phyloP scores from a whole-genome alignment of 2,888 invertebrate genomes.

The Gymnosoma rotundatum region DNA sequence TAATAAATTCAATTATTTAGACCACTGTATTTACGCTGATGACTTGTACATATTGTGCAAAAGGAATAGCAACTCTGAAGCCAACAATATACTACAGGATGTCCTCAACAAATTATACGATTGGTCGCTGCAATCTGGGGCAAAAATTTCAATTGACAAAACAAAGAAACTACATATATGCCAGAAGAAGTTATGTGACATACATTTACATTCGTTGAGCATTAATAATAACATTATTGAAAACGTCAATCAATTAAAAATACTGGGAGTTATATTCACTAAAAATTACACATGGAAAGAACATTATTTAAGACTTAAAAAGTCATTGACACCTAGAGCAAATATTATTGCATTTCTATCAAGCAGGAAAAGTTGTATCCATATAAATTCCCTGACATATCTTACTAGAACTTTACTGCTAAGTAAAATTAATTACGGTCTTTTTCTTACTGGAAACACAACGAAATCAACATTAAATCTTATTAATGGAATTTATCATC shows the following conservation, averaged over 20 bases:
- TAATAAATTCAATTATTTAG: too few relatives aligned
- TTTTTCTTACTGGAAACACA: not conserved
- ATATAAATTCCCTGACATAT: not conserved
- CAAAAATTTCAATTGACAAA: not conserved
- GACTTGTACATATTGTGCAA: slow-evolving; percentile 61
- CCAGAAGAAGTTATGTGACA: too few relatives aligned
- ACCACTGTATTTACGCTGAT: not conserved
- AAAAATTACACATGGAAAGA: too few relatives aligned
- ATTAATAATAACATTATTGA: not conserved
- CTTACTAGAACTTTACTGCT: not conserved
- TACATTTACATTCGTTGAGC: too few relatives aligned
- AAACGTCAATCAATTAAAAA: too few relatives aligned
- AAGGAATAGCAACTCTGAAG: slow-evolving; percentile 8
- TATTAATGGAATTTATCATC: not conserved
- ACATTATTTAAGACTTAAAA: too few relatives aligned
- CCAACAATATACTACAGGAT: not conserved
- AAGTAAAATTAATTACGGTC: not conserved
- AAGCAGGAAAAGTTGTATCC: too few relatives aligned
- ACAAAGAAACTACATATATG: not conserved
- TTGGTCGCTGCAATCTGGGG: not conserved
- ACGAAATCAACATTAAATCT: not conserved
- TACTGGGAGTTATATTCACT: too few relatives aligned
- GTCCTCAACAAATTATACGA: not conserved
- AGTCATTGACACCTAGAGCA: too few relatives aligned
- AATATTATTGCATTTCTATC: too few relatives aligned